Conservation (phyloP, 2,888 invertebrate species). For the Archips xylosteana region DNA sequence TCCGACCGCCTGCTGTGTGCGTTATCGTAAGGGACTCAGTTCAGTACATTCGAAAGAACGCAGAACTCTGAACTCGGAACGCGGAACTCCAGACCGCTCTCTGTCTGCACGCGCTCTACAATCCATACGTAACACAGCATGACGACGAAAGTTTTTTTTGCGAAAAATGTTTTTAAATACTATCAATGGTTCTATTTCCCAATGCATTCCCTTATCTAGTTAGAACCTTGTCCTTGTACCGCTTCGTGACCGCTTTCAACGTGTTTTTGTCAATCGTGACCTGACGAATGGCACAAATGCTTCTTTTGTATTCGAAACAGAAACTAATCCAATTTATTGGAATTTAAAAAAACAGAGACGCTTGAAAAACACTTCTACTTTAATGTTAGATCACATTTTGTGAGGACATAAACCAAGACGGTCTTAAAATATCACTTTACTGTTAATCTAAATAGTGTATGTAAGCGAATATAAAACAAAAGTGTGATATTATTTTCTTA, state of each 20-base stretch:
- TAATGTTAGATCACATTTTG: not conserved
- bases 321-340: constrained; percentile 5
- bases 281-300: constrained; percentile 16
- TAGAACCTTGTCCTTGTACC: constrained; percentile 40
- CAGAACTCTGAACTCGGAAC: too few species aligned
- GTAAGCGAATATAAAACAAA: too few species aligned
- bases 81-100: too few species aligned
- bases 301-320: constrained; percentile 23
- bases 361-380: not conserved
- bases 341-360: not conserved
- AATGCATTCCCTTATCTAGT: constrained; percentile 33
- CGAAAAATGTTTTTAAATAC: constrained; percentile 14
- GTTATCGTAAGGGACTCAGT: too few species aligned
- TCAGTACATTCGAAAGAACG: too few species aligned
- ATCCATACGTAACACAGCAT: too few species aligned
- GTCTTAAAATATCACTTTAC: not conserved
- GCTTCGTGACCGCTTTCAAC: constrained; percentile 40
- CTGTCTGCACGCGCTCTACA: too few species aligned
- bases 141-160: constrained; percentile 1
- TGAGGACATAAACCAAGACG: not conserved
- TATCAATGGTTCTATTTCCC: constrained; percentile 33
- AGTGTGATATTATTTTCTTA: too few species aligned
- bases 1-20: too few species aligned
- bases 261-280: constrained; percentile 35
- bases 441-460: too few species aligned